phyloP scores from a whole-genome alignment of 2,113 vertebrate genomes.

The Chloropsis hardwickii region DNA sequence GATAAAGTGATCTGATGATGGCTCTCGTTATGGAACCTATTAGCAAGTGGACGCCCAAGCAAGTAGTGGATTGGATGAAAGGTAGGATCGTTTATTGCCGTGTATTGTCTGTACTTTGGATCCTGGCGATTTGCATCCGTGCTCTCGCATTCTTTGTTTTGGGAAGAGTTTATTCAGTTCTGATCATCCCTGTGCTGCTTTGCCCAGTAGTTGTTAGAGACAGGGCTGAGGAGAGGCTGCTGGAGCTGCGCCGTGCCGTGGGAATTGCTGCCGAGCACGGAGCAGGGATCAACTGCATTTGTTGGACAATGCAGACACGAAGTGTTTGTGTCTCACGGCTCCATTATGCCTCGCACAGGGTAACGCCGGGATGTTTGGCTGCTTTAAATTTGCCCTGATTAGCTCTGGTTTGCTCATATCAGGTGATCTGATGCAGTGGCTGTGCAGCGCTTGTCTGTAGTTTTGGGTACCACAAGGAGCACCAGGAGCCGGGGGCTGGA shows the following conservation, averaged over 20 bases:
- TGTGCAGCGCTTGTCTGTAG: slow-evolving; percentile 49
- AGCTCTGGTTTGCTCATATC: slow-evolving; percentile 35
- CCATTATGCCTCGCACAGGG: slow-evolving; percentile 31
- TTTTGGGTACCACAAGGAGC: slow-evolving; percentile 40
- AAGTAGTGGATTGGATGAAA: slow-evolving; percentile 93
- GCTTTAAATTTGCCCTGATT: slow-evolving; percentile 42
- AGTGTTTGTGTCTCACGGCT: slow-evolving; percentile 31
- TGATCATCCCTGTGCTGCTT: slow-evolving; percentile 2
- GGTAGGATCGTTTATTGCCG: slow-evolving; percentile 72
- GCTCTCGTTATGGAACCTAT: slow-evolving; percentile 91
- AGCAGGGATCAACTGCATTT: slow-evolving; percentile 29
- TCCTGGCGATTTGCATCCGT: slow-evolving; percentile 5
- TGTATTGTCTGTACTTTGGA: slow-evolving; percentile 26
- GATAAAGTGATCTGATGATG: slow-evolving; percentile 84
- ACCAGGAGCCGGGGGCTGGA: neutral
- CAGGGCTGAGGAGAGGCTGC: slow-evolving; percentile 29
- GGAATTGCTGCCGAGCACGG: slow-evolving; percentile 17
- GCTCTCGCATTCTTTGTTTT: slow-evolving; percentile 32
- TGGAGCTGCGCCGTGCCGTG: neutral
- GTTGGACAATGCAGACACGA: slow-evolving; percentile 29
- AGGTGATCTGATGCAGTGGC: slow-evolving; percentile 50
- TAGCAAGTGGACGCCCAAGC: slow-evolving; percentile 91
- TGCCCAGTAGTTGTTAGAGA: slow-evolving; percentile 52
- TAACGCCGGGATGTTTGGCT: neutral
- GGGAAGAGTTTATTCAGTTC: slow-evolving; percentile 59